Evolutionary conservation across 2,888 invertebrate species (phyloP), one percentile per base, ranked within the genome.

Genomic region (Caenorhabditis imperialis): DNA sequence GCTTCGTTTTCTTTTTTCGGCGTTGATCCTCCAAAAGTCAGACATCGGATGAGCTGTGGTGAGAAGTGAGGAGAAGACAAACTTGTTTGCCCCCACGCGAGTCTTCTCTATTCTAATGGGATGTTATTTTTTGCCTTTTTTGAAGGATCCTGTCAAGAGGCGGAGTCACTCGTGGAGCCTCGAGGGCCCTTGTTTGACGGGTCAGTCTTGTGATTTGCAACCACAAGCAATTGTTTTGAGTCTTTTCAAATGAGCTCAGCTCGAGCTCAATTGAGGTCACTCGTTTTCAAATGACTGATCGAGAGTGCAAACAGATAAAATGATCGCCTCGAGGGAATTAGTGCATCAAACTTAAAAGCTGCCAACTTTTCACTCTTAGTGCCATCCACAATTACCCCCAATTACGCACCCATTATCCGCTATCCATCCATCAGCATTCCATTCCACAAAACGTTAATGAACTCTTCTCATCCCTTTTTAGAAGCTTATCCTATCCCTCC

Each of bases 41-140:
- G 57, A 51, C 67, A 67, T 57, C 67, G 50, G 42, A n/a, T n/a
- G 50, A 48, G 42, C 50, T 50, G 47, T 48, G 48, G 54, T 33
- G 40, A n/a, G n/a, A n/a, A n/a, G 45, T 47, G 54, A 53, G 37
- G 44, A 12, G 33, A 18, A 65, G 47, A 55, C 47, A 40, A 47
- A 54, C 57, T 67, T 67, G 67, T 67, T 51, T 57, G 48, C 51
- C 55, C 20, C 53, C 51, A 27, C 27, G 47, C 23, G 22, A 35
- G 30, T 47, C 23, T 50, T 47, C 23, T 54, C 45, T 35, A 20
- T 53, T 65, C 45, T 47, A 63, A 63, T 63, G 45, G 54, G 47
- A 55, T 65, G 65, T 50, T 55, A 10, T 30, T 10, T 30, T 30
- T 30, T 30, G 10, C 55, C 54, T 12, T 30, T 30, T 30, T 53